phyloP scores from a whole-genome alignment of 2,888 invertebrate genomes.

The Ornithoptera alexandrae region DNA sequence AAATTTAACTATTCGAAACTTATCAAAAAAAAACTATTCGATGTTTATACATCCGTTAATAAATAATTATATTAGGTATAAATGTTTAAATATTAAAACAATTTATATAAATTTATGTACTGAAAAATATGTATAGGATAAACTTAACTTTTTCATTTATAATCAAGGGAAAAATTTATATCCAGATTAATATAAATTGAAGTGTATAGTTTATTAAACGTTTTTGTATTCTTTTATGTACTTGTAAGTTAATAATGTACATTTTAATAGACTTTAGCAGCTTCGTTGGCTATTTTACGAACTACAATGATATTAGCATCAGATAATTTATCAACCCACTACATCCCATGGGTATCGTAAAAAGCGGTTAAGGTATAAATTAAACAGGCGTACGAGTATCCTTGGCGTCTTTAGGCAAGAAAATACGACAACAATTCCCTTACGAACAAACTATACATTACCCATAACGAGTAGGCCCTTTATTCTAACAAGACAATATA shows the following conservation, averaged over 20 bases:
- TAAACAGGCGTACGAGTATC: conserved; percentile 17
- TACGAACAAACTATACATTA: conserved; percentile 1
- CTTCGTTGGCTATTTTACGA: background rate
- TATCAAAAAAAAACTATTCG: too few species aligned
- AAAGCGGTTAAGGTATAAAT: conserved; percentile 23
- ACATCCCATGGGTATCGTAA: conserved; percentile 18
- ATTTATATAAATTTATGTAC: too few species aligned
- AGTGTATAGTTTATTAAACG: too few species aligned
- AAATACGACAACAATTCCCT: conserved; percentile 3
- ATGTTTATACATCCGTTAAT: too few species aligned
- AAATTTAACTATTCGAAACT: background rate
- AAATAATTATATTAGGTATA: too few species aligned
- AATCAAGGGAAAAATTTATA: too few species aligned
- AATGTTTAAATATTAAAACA: too few species aligned
- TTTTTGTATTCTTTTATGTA: background rate
- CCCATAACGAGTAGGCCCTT: background rate
- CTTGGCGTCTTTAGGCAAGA: conserved; percentile 3
- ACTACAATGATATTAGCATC: background rate
- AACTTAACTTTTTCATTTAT: too few species aligned
- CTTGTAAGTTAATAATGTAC: background rate
- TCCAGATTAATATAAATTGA: too few species aligned
- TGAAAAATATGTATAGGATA: too few species aligned
- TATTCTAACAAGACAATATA: background rate
- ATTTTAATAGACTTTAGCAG: background rate
- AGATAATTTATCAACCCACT: conserved; percentile 5